Percentiles rank a stretch among this genome's conserved stretches.
Evolutionary conservation across 2,888 invertebrate species (phyloP).

Genomic region (Dicranocentrus wangi): DNA sequence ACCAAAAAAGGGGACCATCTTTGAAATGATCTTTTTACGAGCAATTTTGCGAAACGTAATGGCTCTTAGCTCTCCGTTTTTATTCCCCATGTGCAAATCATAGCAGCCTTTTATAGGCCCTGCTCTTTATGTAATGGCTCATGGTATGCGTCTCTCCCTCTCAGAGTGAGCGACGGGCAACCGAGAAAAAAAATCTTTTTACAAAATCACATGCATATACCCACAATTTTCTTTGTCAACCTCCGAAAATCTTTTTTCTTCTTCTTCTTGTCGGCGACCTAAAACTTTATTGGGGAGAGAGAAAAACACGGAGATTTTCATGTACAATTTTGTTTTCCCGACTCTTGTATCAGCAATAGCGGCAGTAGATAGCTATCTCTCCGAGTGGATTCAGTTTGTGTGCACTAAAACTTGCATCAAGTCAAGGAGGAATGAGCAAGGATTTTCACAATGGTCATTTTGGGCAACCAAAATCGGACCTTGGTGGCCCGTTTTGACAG

Average conservation of each 20-base stretch:
- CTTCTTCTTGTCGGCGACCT: too few species aligned
- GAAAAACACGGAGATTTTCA: too few species aligned
- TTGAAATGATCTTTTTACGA: constrained; percentile 71
- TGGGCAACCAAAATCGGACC: constrained; percentile 71
- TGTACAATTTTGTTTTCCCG: too few species aligned
- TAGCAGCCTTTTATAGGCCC: constrained; percentile 64
- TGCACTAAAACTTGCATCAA: neutral
- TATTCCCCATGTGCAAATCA: constrained; percentile 72
- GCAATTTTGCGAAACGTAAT: constrained; percentile 71
- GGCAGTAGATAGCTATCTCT: neutral
- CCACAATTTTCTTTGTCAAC: too few species aligned
- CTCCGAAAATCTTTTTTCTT: too few species aligned
- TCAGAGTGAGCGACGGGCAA: constrained; percentile 4
- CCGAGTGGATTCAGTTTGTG: too few species aligned
- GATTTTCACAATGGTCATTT: constrained; percentile 65
- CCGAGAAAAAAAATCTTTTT: neutral
- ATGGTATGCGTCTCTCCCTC: constrained; percentile 22
- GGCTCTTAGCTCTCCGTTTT: constrained; percentile 71
- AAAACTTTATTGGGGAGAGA: too few species aligned
- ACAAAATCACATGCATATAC: too few species aligned
- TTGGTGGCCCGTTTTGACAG: constrained; percentile 69
- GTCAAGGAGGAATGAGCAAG: constrained; percentile 34
- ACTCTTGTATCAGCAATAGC: too few species aligned
- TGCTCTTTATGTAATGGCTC: constrained; percentile 34
- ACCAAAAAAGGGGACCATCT: constrained; percentile 47